These are phyloP conservation scores for Scaptomyza polygonia DNA, from an alignment of 2,888 invertebrate genomes.

Conservation along the genomic window DNA sequence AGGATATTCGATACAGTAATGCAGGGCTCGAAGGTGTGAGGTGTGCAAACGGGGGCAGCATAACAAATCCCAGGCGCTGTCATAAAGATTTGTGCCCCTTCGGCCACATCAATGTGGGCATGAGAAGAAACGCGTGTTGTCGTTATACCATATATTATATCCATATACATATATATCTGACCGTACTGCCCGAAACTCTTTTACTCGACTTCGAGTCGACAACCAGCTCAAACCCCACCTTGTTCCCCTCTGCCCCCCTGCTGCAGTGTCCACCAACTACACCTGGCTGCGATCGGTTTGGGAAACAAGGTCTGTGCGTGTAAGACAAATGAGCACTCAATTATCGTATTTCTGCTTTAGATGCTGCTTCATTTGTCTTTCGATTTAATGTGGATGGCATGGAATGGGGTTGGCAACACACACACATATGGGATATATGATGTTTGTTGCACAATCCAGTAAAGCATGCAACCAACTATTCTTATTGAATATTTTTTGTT, in stretches of 20 bases:
- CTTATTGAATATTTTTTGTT: no score
- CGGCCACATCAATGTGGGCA: slow-evolving; percentile 66
- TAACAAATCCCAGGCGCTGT: slow-evolving; percentile 63
- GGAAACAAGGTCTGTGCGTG: slow-evolving; percentile 54
- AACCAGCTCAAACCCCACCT: not conserved
- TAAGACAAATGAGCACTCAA: slow-evolving; percentile 78
- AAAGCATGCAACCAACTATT: not conserved
- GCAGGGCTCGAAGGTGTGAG: slow-evolving; percentile 47
- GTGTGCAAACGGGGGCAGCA: slow-evolving; percentile 34
- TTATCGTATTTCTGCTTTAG: slow-evolving; percentile 78
- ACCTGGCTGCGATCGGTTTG: slow-evolving; percentile 24
- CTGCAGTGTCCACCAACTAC: not conserved
- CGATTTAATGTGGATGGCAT: slow-evolving; percentile 51
- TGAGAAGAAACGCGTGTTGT: slow-evolving; percentile 66
- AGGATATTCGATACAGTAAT: slow-evolving; percentile 72
- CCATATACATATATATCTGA: slow-evolving; percentile 46
- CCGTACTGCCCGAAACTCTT: slow-evolving; percentile 43
- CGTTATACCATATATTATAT: slow-evolving; percentile 64
- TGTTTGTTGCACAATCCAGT: not conserved
- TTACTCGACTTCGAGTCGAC: slow-evolving; percentile 20
- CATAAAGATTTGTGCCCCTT: slow-evolving; percentile 68
- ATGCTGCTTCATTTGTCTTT: slow-evolving; percentile 74
- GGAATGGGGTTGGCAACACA: not conserved
- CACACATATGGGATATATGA: not conserved
- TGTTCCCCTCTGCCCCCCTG: not conserved